Evolutionary conservation across 2,888 invertebrate species (phyloP), one percentile per base, ranked within the genome.

Genomic region (Abrostola tripartita): DNA sequence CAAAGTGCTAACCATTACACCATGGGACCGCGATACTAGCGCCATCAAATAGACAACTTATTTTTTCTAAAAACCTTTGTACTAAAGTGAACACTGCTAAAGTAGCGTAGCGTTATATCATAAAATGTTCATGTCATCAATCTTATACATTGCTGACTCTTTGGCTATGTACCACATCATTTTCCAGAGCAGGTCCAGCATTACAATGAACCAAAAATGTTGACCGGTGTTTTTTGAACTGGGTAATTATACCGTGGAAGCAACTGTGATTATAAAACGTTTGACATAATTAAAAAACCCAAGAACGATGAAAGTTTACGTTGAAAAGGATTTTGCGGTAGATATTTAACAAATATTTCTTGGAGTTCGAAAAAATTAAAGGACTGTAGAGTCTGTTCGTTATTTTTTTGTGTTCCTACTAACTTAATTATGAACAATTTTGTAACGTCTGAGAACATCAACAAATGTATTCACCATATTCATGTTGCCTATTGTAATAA

Each of bases 1-100:
- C 92, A 92, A 92, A 92, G 92, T 92, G 92, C 92, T 93, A 91
- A 92, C 92, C 64, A 76, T 75, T 71, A 67, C 78, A 76, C 71
- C 76, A 76, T 75, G 75, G 67, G 69, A 75, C 71, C 76, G 61
- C 66, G 51, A 62, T 53, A 24, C 5, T 9, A 14, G 0, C 0
- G 0, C 0, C 0, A 7, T 49, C 6, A 71, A 74, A 71, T 55
- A 40, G 36, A 38, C 37, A n/a, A 12, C 14, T 0, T 2, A 8
- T 51, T 63, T 47, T 9, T 12, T 5, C 37, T 38, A 42, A 24
- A 10, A 38, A 42, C 6, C 24, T 24, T 47, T 9, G 14, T 24
- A 14, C 9, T 24, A 24, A 24, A 24, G 24, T 24, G 24, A 24
- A 24, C 24, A 9, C 8, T 14, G 24, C n/a, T 1, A 42, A 6